A percentile compares a stretch with the other conserved stretches of the same genome.
Evolutionary conservation across 2,113 vertebrate genomes (phyloP).

Genomic region (Turnix velox): DNA sequence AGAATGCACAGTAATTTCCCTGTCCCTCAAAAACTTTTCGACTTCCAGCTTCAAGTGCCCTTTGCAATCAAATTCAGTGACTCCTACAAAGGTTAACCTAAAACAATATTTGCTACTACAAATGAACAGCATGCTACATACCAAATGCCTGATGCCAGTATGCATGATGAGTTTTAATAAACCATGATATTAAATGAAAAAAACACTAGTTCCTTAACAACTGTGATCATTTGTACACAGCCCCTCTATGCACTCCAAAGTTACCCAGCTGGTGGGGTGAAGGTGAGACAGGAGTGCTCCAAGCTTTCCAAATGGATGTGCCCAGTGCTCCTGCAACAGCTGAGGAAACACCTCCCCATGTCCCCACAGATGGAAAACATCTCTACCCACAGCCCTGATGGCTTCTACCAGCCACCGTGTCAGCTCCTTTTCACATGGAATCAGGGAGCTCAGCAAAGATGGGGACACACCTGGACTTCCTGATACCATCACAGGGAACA

Average conservation of each 20-base stretch:
- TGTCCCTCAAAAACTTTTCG: background rate
- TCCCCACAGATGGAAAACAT: rapidly evolving
- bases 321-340: background rate
- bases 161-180: rapidly evolving
- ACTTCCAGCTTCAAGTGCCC: background rate
- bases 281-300: background rate
- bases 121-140: background rate
- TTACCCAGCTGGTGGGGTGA: background rate
- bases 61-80: background rate
- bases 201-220: background rate
- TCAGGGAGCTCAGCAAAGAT: background rate
- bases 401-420: background rate
- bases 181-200: background rate
- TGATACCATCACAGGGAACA: background rate
- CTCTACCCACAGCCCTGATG: background rate
- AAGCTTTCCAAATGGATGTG: background rate
- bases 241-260: too few relatives aligned
- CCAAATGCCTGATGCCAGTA: background rate
- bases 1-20: background rate
- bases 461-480: background rate
- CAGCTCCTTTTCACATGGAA: rapidly evolving
- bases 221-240: background rate
- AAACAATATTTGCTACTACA: background rate
- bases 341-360: background rate
- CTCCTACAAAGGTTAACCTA: background rate